These are phyloP conservation scores for Zonitis immaculata DNA, from an alignment of 2,888 invertebrate genomes.

Conservation along the genomic window DNA sequence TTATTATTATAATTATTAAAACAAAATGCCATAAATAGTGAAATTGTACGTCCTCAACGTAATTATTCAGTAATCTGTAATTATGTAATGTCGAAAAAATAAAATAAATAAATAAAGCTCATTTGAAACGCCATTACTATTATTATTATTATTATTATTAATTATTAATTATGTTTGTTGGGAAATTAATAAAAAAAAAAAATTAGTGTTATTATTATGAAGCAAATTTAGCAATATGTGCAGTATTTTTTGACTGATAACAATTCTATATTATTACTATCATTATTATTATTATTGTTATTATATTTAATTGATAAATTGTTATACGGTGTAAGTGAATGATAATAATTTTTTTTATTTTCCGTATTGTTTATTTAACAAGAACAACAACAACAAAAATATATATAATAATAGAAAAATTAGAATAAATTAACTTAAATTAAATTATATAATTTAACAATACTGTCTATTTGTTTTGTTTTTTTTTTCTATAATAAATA, in stretches of 20 bases:
- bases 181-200: background rate
- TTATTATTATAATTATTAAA: background rate
- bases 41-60: constrained; percentile 7
- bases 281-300: constrained; percentile 12
- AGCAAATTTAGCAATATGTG: constrained; percentile 16
- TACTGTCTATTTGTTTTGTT: too few species aligned
- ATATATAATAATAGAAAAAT: too few species aligned
- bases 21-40: constrained; percentile 2
- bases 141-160: background rate
- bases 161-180: background rate
- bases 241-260: constrained; percentile 17
- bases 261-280: background rate
- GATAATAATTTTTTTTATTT: background rate
- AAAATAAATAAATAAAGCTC: background rate
- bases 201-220: background rate
- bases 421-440: too few species aligned
- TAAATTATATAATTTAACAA: too few species aligned
- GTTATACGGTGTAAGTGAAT: constrained; percentile 17
- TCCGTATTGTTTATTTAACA: background rate
- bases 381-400: background rate
- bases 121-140: background rate
- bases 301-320: constrained; percentile 21
- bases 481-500: too few species aligned
- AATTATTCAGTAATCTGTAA: background rate
- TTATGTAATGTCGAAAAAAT: background rate